Conservation (phyloP, 2,113 vertebrate genomes). For the Chloropsis hardwickii region DNA sequence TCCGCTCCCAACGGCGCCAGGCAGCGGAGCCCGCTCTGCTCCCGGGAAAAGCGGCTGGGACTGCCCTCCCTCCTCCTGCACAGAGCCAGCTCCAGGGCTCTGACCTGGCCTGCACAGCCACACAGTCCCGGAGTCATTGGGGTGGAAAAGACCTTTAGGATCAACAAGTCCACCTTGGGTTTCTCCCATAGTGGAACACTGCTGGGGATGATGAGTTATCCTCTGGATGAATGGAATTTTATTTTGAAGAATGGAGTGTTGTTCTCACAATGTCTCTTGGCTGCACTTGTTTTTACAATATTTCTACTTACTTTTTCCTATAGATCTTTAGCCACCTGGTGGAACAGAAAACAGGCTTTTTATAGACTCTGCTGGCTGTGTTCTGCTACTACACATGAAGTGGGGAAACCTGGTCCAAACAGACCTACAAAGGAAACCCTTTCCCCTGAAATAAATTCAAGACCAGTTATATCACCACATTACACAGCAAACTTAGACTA, state of each 20-base stretch:
- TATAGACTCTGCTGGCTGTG: not conserved
- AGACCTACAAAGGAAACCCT: not conserved
- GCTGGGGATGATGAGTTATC: not conserved
- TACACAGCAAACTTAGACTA: not conserved
- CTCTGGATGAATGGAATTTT: not conserved
- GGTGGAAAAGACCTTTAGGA: not conserved
- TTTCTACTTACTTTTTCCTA: not conserved
- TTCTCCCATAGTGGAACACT: not conserved
- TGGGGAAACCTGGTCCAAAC: not conserved
- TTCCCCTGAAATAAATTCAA: not conserved
- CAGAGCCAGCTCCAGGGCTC: not conserved
- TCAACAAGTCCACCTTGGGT: not conserved
- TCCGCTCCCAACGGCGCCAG: not conserved
- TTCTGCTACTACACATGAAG: not conserved
- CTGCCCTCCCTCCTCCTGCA: not conserved
- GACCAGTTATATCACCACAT: not conserved
- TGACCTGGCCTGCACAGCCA: not conserved
- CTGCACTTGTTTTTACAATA: not conserved
- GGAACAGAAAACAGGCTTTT: not conserved
- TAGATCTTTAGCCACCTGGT: not conserved
- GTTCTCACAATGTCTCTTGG: not conserved
- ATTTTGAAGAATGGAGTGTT: not conserved
- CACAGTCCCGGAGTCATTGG: fast-evolving
- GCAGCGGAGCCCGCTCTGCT: not conserved
- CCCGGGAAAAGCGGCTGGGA: not conserved